These are phyloP conservation scores for Drosophila rufa DNA, from an alignment of 1,140 invertebrate species.

Conservation along the genomic window DNA sequence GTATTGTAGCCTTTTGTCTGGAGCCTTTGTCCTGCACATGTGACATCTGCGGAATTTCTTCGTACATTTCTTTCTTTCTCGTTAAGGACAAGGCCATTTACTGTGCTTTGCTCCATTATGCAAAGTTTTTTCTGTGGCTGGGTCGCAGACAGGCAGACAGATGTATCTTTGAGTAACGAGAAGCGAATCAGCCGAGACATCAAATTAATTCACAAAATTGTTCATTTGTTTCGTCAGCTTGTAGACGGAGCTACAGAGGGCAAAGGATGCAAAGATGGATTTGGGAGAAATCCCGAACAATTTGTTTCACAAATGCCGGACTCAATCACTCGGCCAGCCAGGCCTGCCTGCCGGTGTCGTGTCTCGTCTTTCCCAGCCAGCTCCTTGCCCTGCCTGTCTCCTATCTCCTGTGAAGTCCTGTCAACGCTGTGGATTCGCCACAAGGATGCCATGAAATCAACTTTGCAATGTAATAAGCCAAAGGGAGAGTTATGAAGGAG, in stretches of 20 bases:
- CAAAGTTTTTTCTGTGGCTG: constrained; percentile 14
- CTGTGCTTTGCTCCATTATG: constrained; percentile 43
- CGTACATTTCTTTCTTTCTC: constrained; percentile 19
- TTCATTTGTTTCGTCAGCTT: constrained; percentile 41
- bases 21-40: constrained; percentile 45
- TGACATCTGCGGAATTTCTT: constrained; percentile 43
- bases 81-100: constrained; percentile 34
- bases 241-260: background rate
- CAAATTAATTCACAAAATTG: constrained; percentile 52
- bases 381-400: background rate
- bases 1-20: constrained; percentile 41
- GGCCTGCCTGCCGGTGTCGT: constrained; percentile 6
- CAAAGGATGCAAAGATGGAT: constrained; percentile 33
- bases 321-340: constrained; percentile 58
- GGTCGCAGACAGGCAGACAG: constrained; percentile 29
- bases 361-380: constrained; percentile 7
- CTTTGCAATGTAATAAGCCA: constrained; percentile 46
- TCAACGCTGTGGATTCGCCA: constrained; percentile 27
- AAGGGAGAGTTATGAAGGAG: constrained; percentile 2
- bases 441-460: constrained; percentile 44
- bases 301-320: constrained; percentile 66
- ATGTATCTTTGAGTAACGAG: constrained; percentile 37
- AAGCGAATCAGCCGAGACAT: constrained; percentile 51
- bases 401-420: constrained; percentile 14
- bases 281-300: constrained; percentile 52